Evolutionary conservation across 1,140 invertebrate species (phyloP), one percentile per base, ranked within the genome.

Genomic region (Caenorhabditis brenneri): DNA sequence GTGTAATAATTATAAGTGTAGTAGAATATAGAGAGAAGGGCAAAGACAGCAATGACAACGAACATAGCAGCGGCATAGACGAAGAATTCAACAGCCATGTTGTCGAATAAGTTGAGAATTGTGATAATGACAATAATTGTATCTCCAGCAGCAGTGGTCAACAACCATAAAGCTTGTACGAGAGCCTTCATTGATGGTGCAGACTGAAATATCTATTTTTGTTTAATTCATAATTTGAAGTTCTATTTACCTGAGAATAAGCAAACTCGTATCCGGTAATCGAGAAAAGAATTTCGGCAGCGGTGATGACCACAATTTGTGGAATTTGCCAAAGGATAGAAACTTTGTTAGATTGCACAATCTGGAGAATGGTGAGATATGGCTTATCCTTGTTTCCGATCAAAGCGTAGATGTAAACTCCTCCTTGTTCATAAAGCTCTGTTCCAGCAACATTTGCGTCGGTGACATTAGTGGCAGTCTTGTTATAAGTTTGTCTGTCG

Each of bases 71-170:
- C 82, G 7, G 85, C 85, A 55, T 86, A 86, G 22, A 78, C 84
- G 49, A 86, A 86, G 39, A 86, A 86, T 51, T 87, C 58, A 1
- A 69, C 69, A 36, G 86, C 94, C 92, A 94, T 93, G 84, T 93
- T 91, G 2, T 93, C 86, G 87, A 94, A 94, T 31, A 93, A 90
- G 24, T 92, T 92, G 6, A 93, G 91, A 91, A 95, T 94, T 12
- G 96, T 94, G 49, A 98, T 93, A 27, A 97, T 93, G 2, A 97
- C 94, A 9, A 96, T 95, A 65, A 98, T 93, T 4, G 97, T 91
- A 91, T 98, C 97, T 24, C 97, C 97, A 88, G 96, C 93, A 0
- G 96, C 95, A 10, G 95, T 94, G 0, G 96, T 96, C 0, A 98
- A 90, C 27, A 97, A 92, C 95, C 95, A 98, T 1, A 93, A 93